phyloP scores from a whole-genome alignment of 2,888 invertebrate species.

The Petrophora chlorosata region DNA sequence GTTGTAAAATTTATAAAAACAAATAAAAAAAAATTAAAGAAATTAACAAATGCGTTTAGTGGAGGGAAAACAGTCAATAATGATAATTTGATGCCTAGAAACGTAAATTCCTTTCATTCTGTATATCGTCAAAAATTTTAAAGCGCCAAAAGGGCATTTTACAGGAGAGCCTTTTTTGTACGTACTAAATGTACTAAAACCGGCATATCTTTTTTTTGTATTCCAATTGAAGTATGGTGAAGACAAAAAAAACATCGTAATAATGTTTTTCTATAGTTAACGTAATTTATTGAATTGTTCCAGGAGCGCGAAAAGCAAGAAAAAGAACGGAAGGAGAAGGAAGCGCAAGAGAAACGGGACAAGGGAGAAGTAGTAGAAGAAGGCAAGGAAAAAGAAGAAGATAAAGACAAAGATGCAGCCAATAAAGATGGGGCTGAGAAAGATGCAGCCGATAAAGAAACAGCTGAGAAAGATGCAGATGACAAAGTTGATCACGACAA shows the following conservation, averaged over 20 bases:
- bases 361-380: slow-evolving; percentile 43
- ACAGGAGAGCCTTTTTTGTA: no score
- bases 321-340: slow-evolving; percentile 53
- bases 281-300: not conserved
- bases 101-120: no score
- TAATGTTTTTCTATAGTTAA: not conserved
- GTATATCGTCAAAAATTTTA: no score
- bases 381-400: slow-evolving; percentile 34
- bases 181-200: no score
- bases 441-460: not conserved
- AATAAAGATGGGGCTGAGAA: slow-evolving; percentile 3
- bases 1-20: no score
- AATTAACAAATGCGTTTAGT: no score
- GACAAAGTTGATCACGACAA: slow-evolving; percentile 31
- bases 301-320: slow-evolving; percentile 61
- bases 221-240: no score
- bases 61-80: no score
- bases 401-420: slow-evolving; percentile 11
- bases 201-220: no score
- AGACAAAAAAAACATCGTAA: not conserved
- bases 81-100: no score
- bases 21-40: no score
- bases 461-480: slow-evolving; percentile 15
- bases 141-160: no score
- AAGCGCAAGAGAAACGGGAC: slow-evolving; percentile 45